A percentile compares a stretch with the other conserved stretches of the same genome.
phyloP scores from a whole-genome alignment of 2,113 vertebrate genomes.

The Sylvietta virens region DNA sequence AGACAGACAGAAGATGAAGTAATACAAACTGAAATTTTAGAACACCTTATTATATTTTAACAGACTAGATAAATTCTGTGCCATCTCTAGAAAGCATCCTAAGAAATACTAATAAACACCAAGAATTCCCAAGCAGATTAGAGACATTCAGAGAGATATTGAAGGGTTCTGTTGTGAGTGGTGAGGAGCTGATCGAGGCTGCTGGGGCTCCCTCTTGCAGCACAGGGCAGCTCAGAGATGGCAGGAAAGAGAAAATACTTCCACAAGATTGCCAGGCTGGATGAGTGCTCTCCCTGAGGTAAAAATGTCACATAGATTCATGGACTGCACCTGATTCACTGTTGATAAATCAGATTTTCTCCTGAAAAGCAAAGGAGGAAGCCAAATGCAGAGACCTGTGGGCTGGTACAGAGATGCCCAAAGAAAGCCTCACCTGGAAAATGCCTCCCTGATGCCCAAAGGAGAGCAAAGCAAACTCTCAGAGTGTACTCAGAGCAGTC shows the following conservation, averaged over 20 bases:
- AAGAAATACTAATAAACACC: background rate
- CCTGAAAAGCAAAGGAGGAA: background rate
- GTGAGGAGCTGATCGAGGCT: background rate
- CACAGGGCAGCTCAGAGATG: background rate
- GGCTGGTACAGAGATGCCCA: background rate
- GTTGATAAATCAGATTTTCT: background rate
- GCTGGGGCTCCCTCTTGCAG: background rate
- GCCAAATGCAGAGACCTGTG: background rate
- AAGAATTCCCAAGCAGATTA: background rate
- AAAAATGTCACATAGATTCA: background rate
- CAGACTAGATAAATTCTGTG: background rate
- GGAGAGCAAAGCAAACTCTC: background rate
- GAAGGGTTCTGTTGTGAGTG: background rate
- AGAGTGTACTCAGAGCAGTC: accelerated
- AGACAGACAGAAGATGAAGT: background rate
- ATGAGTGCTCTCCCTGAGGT: background rate
- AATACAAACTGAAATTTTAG: background rate
- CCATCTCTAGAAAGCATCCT: background rate
- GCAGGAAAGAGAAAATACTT: background rate
- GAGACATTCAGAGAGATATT: background rate
- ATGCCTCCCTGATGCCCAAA: background rate
- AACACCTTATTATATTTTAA: background rate
- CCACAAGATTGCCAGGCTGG: background rate
- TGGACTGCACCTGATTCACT: background rate
- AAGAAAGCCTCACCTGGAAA: background rate